Evolutionary conservation across 2,797 vertebrate species (phyloP).

Genomic region (Sebastolobus altivelis): DNA sequence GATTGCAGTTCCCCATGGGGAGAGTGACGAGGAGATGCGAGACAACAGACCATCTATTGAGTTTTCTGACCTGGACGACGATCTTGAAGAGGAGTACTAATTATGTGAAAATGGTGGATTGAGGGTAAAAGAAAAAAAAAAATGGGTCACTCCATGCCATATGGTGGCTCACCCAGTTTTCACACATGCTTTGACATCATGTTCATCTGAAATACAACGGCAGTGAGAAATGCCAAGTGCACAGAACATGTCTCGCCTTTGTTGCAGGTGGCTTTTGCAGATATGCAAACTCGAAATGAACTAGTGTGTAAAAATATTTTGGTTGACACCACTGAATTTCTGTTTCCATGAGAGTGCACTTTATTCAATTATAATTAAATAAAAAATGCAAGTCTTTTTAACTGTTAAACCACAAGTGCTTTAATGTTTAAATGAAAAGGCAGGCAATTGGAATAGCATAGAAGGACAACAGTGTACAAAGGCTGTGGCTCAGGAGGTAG

Average conservation of each 20-base stretch:
- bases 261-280: constrained; percentile 59
- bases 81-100: constrained; percentile 82
- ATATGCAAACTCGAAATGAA: constrained; percentile 71
- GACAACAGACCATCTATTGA: constrained; percentile 87
- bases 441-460: not conserved
- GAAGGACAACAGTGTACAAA: not conserved
- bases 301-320: constrained; percentile 38
- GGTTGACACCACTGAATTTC: constrained; percentile 54
- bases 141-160: constrained; percentile 31
- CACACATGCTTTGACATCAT: constrained; percentile 46
- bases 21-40: constrained; percentile 87
- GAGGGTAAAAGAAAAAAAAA: not conserved
- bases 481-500: too few relatives aligned
- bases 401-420: constrained; percentile 84
- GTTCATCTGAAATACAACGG: constrained; percentile 38
- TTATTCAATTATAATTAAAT: constrained; percentile 60
- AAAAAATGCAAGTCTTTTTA: constrained; percentile 66
- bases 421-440: constrained; percentile 70
- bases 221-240: constrained; percentile 26
- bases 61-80: constrained; percentile 86
- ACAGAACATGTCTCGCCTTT: constrained; percentile 42
- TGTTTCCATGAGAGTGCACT: constrained; percentile 71
- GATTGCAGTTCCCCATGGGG: constrained; percentile 89
- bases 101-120: not conserved
- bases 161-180: constrained; percentile 42